Evolutionary conservation across 2,888 invertebrate genomes (phyloP).

Genomic region (Eudasyphora cyanicolor): DNA sequence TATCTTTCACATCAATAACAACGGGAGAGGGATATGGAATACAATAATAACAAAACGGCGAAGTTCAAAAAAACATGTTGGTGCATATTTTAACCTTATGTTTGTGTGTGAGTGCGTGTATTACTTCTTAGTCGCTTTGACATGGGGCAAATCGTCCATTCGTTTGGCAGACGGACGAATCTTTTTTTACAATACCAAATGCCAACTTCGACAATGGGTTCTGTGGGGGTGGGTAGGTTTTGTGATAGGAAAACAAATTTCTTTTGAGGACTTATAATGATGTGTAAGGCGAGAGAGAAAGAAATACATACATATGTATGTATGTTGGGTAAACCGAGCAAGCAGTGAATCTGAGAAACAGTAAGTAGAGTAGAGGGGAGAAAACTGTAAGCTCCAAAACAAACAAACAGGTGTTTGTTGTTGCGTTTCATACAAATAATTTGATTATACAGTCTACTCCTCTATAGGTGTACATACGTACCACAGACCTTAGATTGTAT

Average conservation of each 20-base stretch:
- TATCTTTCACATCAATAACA: constrained; percentile 18
- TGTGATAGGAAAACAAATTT: background rate
- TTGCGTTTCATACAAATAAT: constrained; percentile 39
- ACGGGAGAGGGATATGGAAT: background rate
- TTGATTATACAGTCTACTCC: constrained; percentile 33
- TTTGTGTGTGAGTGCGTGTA: background rate
- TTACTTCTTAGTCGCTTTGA: background rate
- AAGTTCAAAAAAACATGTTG: constrained; percentile 32
- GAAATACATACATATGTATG: too few species aligned
- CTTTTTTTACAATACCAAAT: background rate
- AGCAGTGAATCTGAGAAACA: too few species aligned
- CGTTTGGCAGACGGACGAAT: background rate
- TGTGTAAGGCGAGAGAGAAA: background rate
- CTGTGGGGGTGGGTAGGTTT: background rate
- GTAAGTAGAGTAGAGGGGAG: too few species aligned
- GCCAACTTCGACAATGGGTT: background rate
- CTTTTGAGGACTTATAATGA: background rate
- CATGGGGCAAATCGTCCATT: background rate
- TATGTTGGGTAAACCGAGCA: too few species aligned
- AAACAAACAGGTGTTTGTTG: constrained; percentile 59
- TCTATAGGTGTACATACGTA: background rate
- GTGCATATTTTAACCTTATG: constrained; percentile 36
- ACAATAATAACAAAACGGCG: background rate
- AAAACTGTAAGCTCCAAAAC: constrained; percentile 6
- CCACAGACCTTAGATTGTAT: too few species aligned